Base-by-base conservation (phyloP, 1,140 invertebrate genomes). In the Anastrepha obliqua region DNA sequence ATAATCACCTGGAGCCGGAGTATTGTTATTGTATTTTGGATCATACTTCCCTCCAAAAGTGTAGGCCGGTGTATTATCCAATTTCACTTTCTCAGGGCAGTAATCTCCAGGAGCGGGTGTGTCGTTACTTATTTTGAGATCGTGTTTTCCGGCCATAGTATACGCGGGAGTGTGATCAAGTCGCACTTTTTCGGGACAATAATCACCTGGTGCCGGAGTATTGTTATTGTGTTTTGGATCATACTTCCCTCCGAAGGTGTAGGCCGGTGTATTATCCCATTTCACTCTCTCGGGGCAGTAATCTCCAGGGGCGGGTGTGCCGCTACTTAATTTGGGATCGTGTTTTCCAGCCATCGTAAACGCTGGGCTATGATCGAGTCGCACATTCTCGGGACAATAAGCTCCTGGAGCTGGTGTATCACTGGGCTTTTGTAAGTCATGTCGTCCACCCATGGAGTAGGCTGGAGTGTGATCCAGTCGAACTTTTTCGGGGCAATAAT, bases 151-250 rank as follows among this genome's bases (percentile, higher is more conserved):
- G 64, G 93, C 93, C 67, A 95, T 94, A 1, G 93, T 94, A 81
- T 95, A 95, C 74, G 95, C 93, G 4, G 95, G 95, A 64, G 94
- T 90, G 58, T 91, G 94, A 74, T 94, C 94, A 42, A 94, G 90
- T 64, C 96, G 94, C 2, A 95, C 95, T 90, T 96, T 96, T 89
- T 98, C 97, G 0, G 97, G 97, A 94, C 96, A 94, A 94, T 98
- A 95, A 92, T 96, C 94, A 89, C 97, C 94, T 89, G 97, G 95
- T 88, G 96, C 96, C 1, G 98, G 94, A 89, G 89, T 94, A 87
- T 94, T 94, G 88, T 91, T 94, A 85, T 93, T 91, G 87, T 95
- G 95, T n/a, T 95, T 94, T n/a, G 91, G 89, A 67, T 92, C 92
- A 47, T 94, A 94, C 92, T 95, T 96, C 15, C 95, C 93, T 8